Percentiles rank a stretch among this genome's conserved stretches.
phyloP scores from a whole-genome alignment of 2,888 invertebrate species.

The Eudemis profundana region DNA sequence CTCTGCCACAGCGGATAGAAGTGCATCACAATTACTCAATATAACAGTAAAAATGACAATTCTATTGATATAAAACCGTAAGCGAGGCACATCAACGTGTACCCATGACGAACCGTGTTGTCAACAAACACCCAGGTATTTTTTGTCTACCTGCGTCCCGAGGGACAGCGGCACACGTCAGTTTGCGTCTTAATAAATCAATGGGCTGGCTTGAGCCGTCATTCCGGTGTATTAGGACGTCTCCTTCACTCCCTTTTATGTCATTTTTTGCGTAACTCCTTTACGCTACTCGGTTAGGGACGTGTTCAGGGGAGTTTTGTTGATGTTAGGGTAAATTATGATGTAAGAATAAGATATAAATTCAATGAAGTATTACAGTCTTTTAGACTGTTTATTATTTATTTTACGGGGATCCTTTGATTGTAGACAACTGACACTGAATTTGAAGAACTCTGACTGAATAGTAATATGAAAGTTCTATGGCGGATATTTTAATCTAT shows the following conservation, averaged over 20 bases:
- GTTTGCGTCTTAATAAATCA: slow-evolving; percentile 75
- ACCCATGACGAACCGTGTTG: slow-evolving; percentile 68
- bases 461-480: too few species aligned
- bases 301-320: slow-evolving; percentile 37
- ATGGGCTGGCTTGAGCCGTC: slow-evolving; percentile 61
- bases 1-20: too few species aligned
- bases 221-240: slow-evolving; percentile 58
- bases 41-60: slow-evolving; percentile 26
- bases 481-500: too few species aligned
- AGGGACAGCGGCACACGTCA: slow-evolving; percentile 60
- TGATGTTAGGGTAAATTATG: slow-evolving; percentile 41
- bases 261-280: slow-evolving; percentile 53
- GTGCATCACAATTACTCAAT: too few species aligned
- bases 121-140: slow-evolving; percentile 78
- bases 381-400: too few species aligned
- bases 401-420: too few species aligned
- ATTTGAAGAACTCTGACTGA: too few species aligned
- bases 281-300: slow-evolving; percentile 52
- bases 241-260: slow-evolving; percentile 57
- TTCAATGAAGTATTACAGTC: too few species aligned
- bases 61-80: slow-evolving; percentile 44
- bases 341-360: slow-evolving; percentile 12
- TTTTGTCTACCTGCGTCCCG: slow-evolving; percentile 68
- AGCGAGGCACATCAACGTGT: slow-evolving; percentile 53
- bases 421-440: too few species aligned